Evolutionary conservation across 2,888 invertebrate species (phyloP).

Genomic region (Prostheceraeus crozeri): DNA sequence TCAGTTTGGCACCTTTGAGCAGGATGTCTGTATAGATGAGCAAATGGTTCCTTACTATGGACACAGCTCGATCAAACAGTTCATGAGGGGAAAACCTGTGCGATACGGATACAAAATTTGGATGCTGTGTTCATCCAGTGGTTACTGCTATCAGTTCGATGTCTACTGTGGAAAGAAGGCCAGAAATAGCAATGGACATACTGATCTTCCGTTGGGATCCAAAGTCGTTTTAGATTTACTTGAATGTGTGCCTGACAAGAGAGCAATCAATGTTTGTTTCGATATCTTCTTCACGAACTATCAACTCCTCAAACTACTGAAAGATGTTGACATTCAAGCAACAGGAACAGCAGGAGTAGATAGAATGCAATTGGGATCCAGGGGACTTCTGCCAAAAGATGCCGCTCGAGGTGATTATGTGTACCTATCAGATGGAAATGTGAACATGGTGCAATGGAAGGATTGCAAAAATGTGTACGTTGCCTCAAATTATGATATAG

Average conservation of each 20-base stretch:
- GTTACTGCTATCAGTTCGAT: conserved; percentile 16
- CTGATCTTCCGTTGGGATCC: background rate
- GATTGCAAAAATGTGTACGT: no score
- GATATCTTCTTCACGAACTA: conserved; percentile 5
- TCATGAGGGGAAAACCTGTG: background rate
- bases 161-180: conserved; percentile 4
- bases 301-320: no score
- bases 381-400: no score
- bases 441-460: no score
- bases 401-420: no score
- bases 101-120: conserved; percentile 6
- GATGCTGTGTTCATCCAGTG: background rate
- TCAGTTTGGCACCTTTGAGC: background rate
- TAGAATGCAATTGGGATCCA: no score
- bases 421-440: no score
- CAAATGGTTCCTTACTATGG: conserved; percentile 10
- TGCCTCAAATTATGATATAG: no score
- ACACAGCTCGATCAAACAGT: background rate
- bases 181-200: no score
- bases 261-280: background rate
- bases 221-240: background rate
- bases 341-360: no score
- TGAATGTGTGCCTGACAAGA: no score
- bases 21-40: background rate
- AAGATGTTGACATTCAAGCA: no score